phyloP scores from a whole-genome alignment of 2,888 invertebrate genomes.

The Herminia tarsipennalis region DNA sequence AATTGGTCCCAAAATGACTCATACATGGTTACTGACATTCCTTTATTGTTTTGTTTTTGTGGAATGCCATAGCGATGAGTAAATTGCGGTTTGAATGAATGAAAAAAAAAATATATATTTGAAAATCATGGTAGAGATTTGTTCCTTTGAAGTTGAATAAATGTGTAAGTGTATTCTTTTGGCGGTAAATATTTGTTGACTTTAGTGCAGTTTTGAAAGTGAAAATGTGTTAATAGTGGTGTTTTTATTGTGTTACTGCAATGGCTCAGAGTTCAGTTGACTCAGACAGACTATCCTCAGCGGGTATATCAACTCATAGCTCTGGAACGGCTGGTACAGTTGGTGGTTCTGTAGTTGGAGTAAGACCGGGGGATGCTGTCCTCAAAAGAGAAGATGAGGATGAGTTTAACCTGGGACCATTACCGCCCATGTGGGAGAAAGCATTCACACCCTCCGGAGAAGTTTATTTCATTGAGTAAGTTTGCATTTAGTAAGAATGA shows the following conservation, averaged over 20 bases:
- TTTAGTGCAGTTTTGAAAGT: conserved; percentile 16
- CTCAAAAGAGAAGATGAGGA: conserved; percentile 86
- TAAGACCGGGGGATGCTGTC: conserved; percentile 70
- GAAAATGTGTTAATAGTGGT: conserved; percentile 32
- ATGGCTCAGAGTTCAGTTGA: conserved; percentile 81
- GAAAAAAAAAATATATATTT: conserved; percentile 43
- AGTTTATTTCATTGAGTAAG: conserved; percentile 98
- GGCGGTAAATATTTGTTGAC: conserved; percentile 31
- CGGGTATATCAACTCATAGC: conserved; percentile 80
- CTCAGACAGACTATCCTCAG: conserved; percentile 80
- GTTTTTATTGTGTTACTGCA: conserved; percentile 32
- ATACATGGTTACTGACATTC: conserved; percentile 69
- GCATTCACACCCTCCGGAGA: conserved; percentile 98
- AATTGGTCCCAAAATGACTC: conserved; percentile 79
- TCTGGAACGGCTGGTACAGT: conserved; percentile 79
- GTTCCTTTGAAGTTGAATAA: conserved; percentile 38
- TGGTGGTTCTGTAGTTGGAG: conserved; percentile 79
- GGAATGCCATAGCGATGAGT: conserved; percentile 73
- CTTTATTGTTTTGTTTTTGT: conserved; percentile 79
- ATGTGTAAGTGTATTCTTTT: conserved; percentile 8
- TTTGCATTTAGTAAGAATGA: too few relatives aligned
- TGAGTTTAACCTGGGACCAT: conserved; percentile 93
- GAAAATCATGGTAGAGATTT: conserved; percentile 24
- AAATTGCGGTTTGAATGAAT: conserved; percentile 49
- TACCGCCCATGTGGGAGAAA: conserved; percentile 99